Conservation (phyloP, 2,888 invertebrate genomes). For the Branchellion lobata region DNA sequence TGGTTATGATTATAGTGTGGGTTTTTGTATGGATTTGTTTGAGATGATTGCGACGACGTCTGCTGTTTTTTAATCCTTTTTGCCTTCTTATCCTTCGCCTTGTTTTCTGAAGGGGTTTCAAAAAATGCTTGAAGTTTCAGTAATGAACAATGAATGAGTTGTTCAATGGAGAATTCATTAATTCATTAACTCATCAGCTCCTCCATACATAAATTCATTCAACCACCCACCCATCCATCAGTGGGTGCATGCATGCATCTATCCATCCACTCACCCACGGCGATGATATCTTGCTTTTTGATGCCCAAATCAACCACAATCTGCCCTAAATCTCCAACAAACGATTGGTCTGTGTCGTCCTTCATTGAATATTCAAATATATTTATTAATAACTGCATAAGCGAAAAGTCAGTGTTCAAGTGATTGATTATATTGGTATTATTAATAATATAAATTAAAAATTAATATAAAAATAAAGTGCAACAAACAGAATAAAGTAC, state of each 20-base stretch:
- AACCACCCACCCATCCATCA: too few species aligned
- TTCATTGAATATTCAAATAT: too few species aligned
- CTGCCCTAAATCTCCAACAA: not conserved
- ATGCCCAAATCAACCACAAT: not conserved
- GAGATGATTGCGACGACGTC: not conserved
- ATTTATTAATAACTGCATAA: too few species aligned
- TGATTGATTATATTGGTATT: not conserved
- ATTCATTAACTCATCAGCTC: too few species aligned
- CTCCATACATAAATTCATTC: too few species aligned
- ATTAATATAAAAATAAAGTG: too few species aligned
- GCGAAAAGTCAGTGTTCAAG: not conserved
- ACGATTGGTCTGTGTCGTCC: too few species aligned
- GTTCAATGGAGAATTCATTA: too few species aligned
- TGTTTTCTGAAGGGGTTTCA: not conserved
- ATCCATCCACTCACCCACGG: not conserved
- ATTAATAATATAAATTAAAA: not conserved
- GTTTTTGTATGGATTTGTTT: not conserved
- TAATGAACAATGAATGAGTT: too few species aligned
- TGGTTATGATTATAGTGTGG: not conserved
- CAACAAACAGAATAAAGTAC: too few species aligned
- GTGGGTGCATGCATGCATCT: too few species aligned
- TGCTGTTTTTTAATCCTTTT: conserved; percentile 7
- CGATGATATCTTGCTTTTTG: not conserved
- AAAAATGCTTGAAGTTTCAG: not conserved
- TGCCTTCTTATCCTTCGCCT: not conserved